Conservation (phyloP, 2,888 invertebrate genomes). For the Stenichneumon culpator region DNA sequence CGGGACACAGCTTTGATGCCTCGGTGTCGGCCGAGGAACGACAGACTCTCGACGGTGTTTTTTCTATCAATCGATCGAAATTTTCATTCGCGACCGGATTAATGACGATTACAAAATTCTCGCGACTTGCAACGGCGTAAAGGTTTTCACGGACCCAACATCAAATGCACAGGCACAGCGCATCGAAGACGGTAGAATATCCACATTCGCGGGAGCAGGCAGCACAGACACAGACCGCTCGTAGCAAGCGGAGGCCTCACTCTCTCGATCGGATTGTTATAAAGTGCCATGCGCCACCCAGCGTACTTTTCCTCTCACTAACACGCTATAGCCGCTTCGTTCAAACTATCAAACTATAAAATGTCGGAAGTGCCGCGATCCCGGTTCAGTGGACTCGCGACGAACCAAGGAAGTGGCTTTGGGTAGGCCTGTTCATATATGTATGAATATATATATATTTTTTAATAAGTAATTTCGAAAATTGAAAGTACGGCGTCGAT, state of each 20-base stretch:
- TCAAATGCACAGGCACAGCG: constrained; percentile 58
- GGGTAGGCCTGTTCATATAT: neutral
- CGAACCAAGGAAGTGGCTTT: neutral
- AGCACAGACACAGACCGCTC: constrained; percentile 64
- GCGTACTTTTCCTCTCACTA: constrained; percentile 50
- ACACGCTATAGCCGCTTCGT: constrained; percentile 33
- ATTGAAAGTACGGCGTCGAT: neutral
- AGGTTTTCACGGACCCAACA: constrained; percentile 41
- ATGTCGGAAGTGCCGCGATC: neutral
- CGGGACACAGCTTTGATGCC: constrained; percentile 76
- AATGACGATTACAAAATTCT: constrained; percentile 11
- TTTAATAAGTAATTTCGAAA: neutral
- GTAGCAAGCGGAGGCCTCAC: constrained; percentile 50
- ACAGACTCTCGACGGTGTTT: neutral
- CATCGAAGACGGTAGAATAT: constrained; percentile 63
- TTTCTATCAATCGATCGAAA: constrained; percentile 11
- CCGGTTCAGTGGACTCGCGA: neutral
- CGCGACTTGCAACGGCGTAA: constrained; percentile 35
- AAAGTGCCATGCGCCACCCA: constrained; percentile 58
- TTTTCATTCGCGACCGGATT: neutral
- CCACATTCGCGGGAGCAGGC: constrained; percentile 67
- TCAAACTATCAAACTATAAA: constrained; percentile 13
- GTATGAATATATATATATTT: neutral
- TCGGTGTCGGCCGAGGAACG: constrained; percentile 19
- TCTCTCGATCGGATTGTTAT: constrained; percentile 42